Conservation (phyloP, 64 coral and sea anemone species). For the Actinia tenebrosa region DNA sequence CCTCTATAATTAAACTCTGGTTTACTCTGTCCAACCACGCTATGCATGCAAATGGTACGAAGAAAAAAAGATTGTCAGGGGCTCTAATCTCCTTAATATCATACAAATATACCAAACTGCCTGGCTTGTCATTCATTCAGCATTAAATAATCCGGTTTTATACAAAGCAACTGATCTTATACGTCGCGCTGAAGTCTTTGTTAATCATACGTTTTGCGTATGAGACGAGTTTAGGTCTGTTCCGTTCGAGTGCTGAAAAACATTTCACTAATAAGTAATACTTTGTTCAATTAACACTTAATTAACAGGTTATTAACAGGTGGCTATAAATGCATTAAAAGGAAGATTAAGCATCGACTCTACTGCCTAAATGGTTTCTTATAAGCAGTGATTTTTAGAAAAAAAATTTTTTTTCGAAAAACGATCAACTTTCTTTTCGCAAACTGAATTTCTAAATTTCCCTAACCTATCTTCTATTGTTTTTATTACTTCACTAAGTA, state of each 20-base stretch:
- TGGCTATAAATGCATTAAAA: neutral
- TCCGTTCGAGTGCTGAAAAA: neutral
- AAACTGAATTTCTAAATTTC: neutral
- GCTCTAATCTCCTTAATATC: neutral
- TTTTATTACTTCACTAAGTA: neutral
- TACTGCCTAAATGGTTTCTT: neutral
- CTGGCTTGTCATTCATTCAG: neutral
- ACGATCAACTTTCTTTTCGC: too few species aligned
- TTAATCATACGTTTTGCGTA: neutral
- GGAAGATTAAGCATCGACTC: neutral
- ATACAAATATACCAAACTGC: neutral
- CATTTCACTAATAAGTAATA: neutral
- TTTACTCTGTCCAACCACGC: neutral
- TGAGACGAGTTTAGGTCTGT: neutral
- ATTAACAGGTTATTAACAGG: neutral
- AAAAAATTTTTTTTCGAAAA: too few species aligned
- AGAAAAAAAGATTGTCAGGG: neutral
- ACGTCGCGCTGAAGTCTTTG: neutral
- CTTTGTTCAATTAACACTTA: neutral
- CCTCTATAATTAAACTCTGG: neutral
- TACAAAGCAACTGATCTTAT: neutral
- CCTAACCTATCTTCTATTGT: neutral
- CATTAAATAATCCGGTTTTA: neutral
- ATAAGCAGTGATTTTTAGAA: neutral
- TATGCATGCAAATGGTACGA: neutral